phyloP scores from a whole-genome alignment of 2,888 invertebrate genomes.

The Mayetiola destructor region DNA sequence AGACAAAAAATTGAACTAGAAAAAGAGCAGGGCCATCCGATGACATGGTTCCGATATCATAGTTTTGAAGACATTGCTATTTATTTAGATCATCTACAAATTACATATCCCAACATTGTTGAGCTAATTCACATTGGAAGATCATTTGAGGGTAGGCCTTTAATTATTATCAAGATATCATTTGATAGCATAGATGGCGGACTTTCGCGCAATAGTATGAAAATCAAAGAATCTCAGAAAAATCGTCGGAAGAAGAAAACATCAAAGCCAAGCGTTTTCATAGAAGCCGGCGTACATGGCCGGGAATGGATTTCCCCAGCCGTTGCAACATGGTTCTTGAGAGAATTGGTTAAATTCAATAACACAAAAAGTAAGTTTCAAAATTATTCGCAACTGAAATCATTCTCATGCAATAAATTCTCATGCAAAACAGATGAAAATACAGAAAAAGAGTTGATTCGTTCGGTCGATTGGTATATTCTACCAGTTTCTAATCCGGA shows the following conservation, averaged over 20 bases:
- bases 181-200: neutral
- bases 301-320: constrained; percentile 72
- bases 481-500: constrained; percentile 65
- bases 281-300: constrained; percentile 65
- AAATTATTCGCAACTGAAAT: constrained; percentile 20
- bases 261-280: constrained; percentile 59
- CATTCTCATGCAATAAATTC: constrained; percentile 16
- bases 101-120: constrained; percentile 47
- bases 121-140: constrained; percentile 56
- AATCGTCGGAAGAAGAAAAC: constrained; percentile 35
- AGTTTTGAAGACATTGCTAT: constrained; percentile 53
- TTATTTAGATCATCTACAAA: constrained; percentile 52
- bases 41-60: constrained; percentile 60
- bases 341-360: constrained; percentile 49
- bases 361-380: constrained; percentile 37
- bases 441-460: constrained; percentile 36
- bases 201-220: constrained; percentile 1
- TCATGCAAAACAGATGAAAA: constrained; percentile 21
- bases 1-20: constrained; percentile 45
- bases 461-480: constrained; percentile 57
- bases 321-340: constrained; percentile 55
- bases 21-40: constrained; percentile 43
- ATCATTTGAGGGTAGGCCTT: constrained; percentile 54
- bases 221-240: neutral
- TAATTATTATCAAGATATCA: constrained; percentile 35